These are phyloP conservation scores for Pycnomerus fuliginosus DNA, from an alignment of 2,888 invertebrate genomes.

Conservation along the genomic window DNA sequence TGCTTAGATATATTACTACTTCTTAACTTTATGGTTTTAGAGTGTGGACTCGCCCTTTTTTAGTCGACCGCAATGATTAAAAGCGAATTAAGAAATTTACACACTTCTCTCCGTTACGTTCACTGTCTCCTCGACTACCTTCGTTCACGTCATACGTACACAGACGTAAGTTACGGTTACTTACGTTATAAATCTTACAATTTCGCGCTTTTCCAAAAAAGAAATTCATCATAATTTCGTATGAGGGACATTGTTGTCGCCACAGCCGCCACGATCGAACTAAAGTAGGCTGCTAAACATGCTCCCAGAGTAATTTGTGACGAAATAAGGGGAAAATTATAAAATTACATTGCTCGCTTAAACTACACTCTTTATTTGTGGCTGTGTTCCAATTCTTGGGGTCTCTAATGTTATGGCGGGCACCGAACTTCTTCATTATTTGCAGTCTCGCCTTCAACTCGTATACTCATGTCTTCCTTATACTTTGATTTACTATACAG, in stretches of 20 bases:
- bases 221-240: too few species aligned
- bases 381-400: conserved; percentile 41
- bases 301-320: conserved; percentile 55
- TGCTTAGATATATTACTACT: conserved; percentile 49
- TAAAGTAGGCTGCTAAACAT: conserved; percentile 53
- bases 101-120: too few species aligned
- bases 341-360: conserved; percentile 56
- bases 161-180: too few species aligned
- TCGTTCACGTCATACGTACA: too few species aligned
- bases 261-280: conserved; percentile 49
- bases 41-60: conserved; percentile 21
- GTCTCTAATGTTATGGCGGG: conserved; percentile 4
- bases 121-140: too few species aligned
- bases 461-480: not conserved
- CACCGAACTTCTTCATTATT: too few species aligned
- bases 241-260: conserved; percentile 44
- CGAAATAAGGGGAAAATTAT: conserved; percentile 58
- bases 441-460: not conserved
- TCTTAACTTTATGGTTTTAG: conserved; percentile 27
- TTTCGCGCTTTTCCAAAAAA: too few species aligned
- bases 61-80: conserved; percentile 31
- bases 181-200: too few species aligned
- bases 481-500: too few species aligned
- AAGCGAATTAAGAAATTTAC: conserved; percentile 36
- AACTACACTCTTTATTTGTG: conserved; percentile 51